phyloP scores from a whole-genome alignment of 2,888 invertebrate genomes.

The Caradrina kadenii region DNA sequence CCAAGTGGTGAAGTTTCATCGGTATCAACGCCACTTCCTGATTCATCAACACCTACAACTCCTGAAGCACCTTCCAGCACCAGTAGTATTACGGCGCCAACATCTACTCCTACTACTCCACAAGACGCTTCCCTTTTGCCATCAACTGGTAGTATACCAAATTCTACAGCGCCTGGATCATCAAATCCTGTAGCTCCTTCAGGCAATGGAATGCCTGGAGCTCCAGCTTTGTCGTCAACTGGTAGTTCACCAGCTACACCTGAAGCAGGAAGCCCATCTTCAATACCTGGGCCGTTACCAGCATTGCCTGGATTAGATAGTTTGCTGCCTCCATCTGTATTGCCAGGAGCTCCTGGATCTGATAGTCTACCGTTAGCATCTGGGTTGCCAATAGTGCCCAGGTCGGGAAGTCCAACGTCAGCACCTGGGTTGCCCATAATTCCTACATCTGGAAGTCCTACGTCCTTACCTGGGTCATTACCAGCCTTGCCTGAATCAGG shows the following conservation, averaged over 20 bases:
- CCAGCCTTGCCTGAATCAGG: too few species aligned
- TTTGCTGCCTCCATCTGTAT: too few species aligned
- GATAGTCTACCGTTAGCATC: neutral
- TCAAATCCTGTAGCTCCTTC: constrained; percentile 1
- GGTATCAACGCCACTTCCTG: neutral
- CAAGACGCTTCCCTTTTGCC: neutral
- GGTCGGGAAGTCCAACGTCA: neutral
- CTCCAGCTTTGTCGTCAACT: too few species aligned
- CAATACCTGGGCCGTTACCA: too few species aligned
- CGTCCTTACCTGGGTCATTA: neutral
- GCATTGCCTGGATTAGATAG: too few species aligned
- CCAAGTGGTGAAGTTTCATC: neutral
- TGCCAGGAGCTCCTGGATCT: too few species aligned
- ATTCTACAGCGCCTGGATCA: neutral
- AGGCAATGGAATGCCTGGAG: neutral
- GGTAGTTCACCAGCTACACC: too few species aligned
- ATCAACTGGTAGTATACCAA: neutral
- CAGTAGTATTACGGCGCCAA: neutral
- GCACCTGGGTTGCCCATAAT: neutral
- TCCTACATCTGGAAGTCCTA: neutral
- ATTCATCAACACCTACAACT: constrained; percentile 1
- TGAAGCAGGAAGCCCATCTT: too few species aligned
- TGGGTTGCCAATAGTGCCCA: neutral
- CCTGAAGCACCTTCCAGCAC: neutral
- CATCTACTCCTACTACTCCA: neutral